A percentile compares a stretch with the other conserved stretches of the same genome.
These are phyloP conservation scores for Thalassophryne amazonica DNA, from an alignment of 2,797 vertebrate species.

Conservation along the genomic window DNA sequence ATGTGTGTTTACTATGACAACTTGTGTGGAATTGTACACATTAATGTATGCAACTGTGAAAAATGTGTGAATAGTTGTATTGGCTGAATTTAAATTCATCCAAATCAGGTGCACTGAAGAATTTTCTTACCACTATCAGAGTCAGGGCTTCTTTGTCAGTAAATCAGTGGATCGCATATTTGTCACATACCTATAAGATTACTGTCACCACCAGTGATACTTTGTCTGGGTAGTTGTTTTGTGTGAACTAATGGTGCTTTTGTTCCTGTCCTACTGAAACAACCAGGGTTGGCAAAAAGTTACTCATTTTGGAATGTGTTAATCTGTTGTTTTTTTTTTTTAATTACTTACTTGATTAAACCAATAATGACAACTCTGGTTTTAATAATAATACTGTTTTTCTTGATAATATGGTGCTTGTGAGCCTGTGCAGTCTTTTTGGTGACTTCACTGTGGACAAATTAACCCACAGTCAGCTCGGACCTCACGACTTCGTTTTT, in stretches of 20 bases:
- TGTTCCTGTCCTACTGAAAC: slow-evolving; percentile 36
- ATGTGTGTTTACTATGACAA: too few relatives aligned
- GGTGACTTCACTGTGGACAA: too few relatives aligned
- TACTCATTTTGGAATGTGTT: slow-evolving; percentile 15
- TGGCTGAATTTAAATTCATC: background rate
- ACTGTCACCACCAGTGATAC: background rate
- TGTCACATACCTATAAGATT: background rate
- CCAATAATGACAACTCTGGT: slow-evolving; percentile 19
- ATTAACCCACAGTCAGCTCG: too few relatives aligned
- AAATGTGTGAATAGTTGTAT: background rate
- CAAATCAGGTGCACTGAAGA: slow-evolving; percentile 1
- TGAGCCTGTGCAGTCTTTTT: slow-evolving; percentile 30
- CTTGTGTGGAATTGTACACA: too few relatives aligned
- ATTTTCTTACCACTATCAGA: slow-evolving; percentile 13
- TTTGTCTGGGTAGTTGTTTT: slow-evolving; percentile 12
- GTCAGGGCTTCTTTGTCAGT: background rate
- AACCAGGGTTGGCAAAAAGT: background rate
- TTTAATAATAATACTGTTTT: slow-evolving; percentile 10
- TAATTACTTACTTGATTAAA: slow-evolving; percentile 25
- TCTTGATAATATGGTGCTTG: slow-evolving; percentile 34
- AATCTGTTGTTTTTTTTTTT: slow-evolving; percentile 16
- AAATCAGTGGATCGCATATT: background rate
- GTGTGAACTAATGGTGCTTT: slow-evolving; percentile 47
- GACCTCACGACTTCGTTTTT: too few relatives aligned
- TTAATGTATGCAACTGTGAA: too few relatives aligned